Percentiles rank a stretch among this genome's conserved stretches.
Conservation (phyloP, 2,888 invertebrate species). For the Drosophila maculinotata region DNA sequence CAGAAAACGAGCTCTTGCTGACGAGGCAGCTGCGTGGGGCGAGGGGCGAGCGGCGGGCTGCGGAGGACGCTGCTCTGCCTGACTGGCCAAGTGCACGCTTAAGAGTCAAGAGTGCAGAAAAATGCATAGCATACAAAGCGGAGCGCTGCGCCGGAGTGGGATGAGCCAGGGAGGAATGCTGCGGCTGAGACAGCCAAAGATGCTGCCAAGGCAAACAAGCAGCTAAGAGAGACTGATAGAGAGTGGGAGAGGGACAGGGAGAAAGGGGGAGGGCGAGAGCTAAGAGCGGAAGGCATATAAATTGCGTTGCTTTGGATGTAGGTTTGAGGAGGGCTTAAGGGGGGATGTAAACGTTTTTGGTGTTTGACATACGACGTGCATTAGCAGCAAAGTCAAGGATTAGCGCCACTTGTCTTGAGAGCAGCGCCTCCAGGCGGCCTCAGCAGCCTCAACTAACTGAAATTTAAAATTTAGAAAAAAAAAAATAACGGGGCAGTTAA, state of each 20-base stretch:
- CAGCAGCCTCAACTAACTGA: slow-evolving; percentile 11
- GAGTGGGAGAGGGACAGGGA: not conserved
- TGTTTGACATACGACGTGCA: slow-evolving; percentile 80
- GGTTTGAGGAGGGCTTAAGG: not conserved
- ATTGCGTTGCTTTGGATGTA: slow-evolving; percentile 60
- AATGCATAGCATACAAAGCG: slow-evolving; percentile 76
- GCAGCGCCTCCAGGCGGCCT: slow-evolving; percentile 37
- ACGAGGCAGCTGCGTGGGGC: slow-evolving; percentile 45
- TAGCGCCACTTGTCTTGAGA: slow-evolving; percentile 78
- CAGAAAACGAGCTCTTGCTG: slow-evolving; percentile 64
- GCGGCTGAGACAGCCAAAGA: slow-evolving; percentile 48
- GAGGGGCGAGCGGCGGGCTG: slow-evolving; percentile 1
- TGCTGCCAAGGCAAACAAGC: slow-evolving; percentile 61
- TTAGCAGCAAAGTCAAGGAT: slow-evolving; percentile 80
- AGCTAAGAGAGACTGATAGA: slow-evolving; percentile 19
- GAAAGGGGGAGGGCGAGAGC: no score
- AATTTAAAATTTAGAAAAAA: no score
- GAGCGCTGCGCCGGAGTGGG: slow-evolving; percentile 16
- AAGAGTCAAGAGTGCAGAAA: slow-evolving; percentile 80
- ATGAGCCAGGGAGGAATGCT: slow-evolving; percentile 4
- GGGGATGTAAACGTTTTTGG: slow-evolving; percentile 73
- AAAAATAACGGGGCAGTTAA: slow-evolving; percentile 50
- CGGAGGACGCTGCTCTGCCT: slow-evolving; percentile 16
- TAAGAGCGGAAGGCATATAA: slow-evolving; percentile 69
- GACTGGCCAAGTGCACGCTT: slow-evolving; percentile 76